Base-by-base conservation (phyloP, 1,140 invertebrate species). In the Drosophila parvula region DNA sequence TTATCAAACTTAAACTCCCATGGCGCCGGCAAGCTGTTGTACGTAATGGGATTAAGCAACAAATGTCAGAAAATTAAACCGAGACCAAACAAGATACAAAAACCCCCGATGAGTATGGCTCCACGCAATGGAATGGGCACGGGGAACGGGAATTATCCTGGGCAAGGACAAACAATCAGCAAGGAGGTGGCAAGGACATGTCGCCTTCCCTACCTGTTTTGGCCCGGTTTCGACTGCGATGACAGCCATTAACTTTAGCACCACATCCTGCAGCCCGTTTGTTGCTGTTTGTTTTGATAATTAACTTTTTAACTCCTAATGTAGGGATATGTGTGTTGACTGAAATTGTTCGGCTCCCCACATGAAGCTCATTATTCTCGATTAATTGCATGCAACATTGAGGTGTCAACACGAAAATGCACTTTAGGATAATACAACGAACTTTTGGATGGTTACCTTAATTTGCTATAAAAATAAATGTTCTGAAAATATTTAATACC, bases 281-380 rank as follows among this genome's bases (percentile, higher is more conserved):
- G 58, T 47, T 41, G 48, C 70, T 77, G 81, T 78, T 73, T 80
- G 68, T 45, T 51, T 47, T 62, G 69, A 74, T 85, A 85, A 86
- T 88, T 88, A 88, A 86, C 79, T 73, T 79, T 83, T 79, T 41
- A 67, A 53, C 67, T 69, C 59, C 32, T 61, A 79, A 73, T 79
- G 74, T 68, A 40, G 16, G 34, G 22, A 28, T 32, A 50, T 73
- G 44, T 73, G 64, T 71, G 44, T 57, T 61, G 43, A n/a, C 36
- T 60, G n/a, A 59, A 68, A 68, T 48, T 55, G 41, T 44, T 41
- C 12, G n/a, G 14, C 34, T 65, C 41, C 36, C 22, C 32, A 79
- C 67, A 76, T 56, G 30, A 45, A 44, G 16, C 67, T 51, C 63
- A 83, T 65, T 82, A 69, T 41, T 48, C 51, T 74, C 30, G 32